Conservation (phyloP, 2,113 vertebrate species). For the Physeter macrocephalus region DNA sequence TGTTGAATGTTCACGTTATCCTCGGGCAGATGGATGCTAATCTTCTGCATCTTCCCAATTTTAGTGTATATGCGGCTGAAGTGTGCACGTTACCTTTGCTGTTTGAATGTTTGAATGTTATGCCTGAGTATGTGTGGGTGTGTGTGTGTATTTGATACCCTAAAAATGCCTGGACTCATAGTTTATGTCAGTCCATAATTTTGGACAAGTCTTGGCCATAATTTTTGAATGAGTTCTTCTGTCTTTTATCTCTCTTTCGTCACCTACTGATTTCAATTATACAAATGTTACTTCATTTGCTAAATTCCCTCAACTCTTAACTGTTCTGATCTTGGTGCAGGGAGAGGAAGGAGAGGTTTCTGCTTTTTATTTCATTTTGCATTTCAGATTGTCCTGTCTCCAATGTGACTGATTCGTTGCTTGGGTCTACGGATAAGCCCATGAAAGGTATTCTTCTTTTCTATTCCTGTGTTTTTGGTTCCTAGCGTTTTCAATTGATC, state of each 20-base stretch:
- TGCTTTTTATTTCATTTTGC: not conserved
- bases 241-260: not conserved
- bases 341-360: too few species aligned
- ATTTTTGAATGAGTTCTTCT: not conserved
- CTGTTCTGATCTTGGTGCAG: not conserved
- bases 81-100: accelerated
- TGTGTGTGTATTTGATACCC: not conserved
- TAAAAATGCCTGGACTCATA: not conserved
- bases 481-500: not conserved
- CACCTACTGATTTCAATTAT: not conserved
- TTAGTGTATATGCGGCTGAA: not conserved
- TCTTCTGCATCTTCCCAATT: not conserved
- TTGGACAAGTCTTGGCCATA: not conserved
- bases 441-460: not conserved
- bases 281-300: not conserved
- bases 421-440: not conserved
- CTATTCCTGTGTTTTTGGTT: not conserved
- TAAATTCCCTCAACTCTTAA: not conserved
- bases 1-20: not conserved
- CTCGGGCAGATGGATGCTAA: too few species aligned
- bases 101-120: not conserved
- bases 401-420: not conserved
- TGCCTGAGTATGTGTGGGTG: not conserved
- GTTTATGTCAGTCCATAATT: not conserved
- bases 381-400: not conserved